Evolutionary conservation across 2,797 vertebrate species (phyloP), one percentile per base, ranked within the genome.

Genomic region (Sebastes oblongus): DNA sequence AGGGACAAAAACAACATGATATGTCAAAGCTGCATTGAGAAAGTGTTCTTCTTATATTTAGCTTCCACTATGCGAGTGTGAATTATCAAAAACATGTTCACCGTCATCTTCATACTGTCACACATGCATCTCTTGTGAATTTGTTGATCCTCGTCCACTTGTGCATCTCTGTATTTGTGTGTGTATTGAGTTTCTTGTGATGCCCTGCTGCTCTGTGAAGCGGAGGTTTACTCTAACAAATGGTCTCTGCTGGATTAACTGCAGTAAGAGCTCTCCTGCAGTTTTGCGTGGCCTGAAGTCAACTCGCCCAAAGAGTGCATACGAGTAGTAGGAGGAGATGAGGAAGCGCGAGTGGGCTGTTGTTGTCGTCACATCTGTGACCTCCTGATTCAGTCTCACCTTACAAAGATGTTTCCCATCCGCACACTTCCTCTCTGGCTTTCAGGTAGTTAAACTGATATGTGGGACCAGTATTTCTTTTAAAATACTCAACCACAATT

Each of bases 251-350:
- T 69, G 52, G 42, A 61, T 66, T 39, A 42, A 20, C 39, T 52
- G 64, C 75, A 62, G 55, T 22, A 8, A 36, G 39, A 46, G 30
- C 60, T 20, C 61, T 65, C n/a, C 11, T 68, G 46, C 46, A 64
- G 77, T 62, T 62, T 42, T 69, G 20, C 22, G 61, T 69, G 58
- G 60, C 74, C 25, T 66, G 58, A 69, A 77, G 62, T 75, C 62
- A 32, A 22, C 52, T 61, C 61, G 4, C 75, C n/a, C n/a, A 4
- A 67, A 54, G 25, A 52, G 66, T 54, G 14, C 59, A 62, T 72
- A 56, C 74, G 81, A 4, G 54, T 3, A 16, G 82, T 61, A 13
- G 77, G 78, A 75, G 39, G 67, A 80, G 66, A 82, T 27, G 74
- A 27, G 27, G 12, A 39, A 46, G 76, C 36, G 24, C 14, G 60